These are phyloP conservation scores for Apodemus sylvaticus DNA, from an alignment of 2,113 vertebrate species.

Conservation along the genomic window DNA sequence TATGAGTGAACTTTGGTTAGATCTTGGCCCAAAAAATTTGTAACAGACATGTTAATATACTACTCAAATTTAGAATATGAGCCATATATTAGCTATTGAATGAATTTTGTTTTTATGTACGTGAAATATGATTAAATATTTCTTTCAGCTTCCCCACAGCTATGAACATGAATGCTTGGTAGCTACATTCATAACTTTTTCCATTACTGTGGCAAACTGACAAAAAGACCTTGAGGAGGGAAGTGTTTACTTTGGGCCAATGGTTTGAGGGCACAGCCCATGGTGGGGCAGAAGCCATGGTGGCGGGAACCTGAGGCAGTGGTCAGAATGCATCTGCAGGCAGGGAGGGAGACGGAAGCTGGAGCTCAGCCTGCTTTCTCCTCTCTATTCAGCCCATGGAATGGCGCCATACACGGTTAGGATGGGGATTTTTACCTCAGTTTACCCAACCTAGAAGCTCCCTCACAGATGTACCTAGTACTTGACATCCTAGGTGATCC, in stretches of 20 bases:
- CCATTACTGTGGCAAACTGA: neutral
- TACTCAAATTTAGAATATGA: neutral
- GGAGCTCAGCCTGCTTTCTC: too few relatives aligned
- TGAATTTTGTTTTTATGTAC: neutral
- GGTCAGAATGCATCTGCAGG: neutral
- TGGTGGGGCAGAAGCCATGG: neutral
- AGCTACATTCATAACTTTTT: neutral
- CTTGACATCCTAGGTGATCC: neutral
- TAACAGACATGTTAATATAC: neutral
- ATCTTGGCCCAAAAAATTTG: neutral
- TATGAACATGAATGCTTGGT: neutral
- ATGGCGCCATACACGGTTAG: neutral
- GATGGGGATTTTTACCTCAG: neutral
- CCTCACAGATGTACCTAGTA: neutral
- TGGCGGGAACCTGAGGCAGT: neutral
- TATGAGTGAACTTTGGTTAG: neutral
- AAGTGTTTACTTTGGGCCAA: neutral
- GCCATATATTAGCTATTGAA: neutral
- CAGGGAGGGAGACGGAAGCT: neutral
- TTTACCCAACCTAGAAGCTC: neutral
- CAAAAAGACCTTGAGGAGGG: neutral
- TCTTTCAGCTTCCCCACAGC: neutral
- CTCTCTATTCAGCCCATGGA: neutral
- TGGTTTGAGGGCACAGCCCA: neutral
- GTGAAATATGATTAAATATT: neutral